Percentiles rank a stretch among this genome's conserved stretches.
phyloP scores from a whole-genome alignment of 2,888 invertebrate species.

The Idaea straminata region DNA sequence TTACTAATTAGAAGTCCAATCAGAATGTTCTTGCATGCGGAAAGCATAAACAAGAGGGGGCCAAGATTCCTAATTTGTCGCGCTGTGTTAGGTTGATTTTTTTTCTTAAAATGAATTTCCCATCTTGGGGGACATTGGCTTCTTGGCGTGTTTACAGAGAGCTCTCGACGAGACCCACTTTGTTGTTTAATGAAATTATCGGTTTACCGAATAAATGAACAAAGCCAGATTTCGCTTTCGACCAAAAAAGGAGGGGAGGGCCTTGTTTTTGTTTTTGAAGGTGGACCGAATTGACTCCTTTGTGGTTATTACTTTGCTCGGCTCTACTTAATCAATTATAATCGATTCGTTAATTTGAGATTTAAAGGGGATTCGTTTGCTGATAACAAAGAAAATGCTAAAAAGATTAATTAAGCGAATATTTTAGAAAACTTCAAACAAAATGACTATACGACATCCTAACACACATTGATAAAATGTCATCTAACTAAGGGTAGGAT shows the following conservation, averaged over 20 bases:
- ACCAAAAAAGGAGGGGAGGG: slow-evolving; percentile 55
- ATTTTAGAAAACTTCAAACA: slow-evolving; percentile 2
- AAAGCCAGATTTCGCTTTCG: slow-evolving; percentile 77
- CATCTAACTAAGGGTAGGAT: slow-evolving; percentile 50
- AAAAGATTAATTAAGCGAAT: slow-evolving; percentile 11
- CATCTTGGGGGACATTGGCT: slow-evolving; percentile 78
- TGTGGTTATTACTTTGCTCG: slow-evolving; percentile 60
- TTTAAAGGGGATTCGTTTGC: slow-evolving; percentile 56
- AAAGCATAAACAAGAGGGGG: slow-evolving; percentile 46
- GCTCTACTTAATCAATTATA: slow-evolving; percentile 77
- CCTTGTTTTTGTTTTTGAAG: slow-evolving; percentile 69
- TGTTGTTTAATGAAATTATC: slow-evolving; percentile 81
- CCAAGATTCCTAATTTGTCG: slow-evolving; percentile 56
- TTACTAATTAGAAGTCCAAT: slow-evolving; percentile 35
- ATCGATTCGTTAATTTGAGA: slow-evolving; percentile 75
- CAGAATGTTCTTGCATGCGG: slow-evolving; percentile 32
- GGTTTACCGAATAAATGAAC: slow-evolving; percentile 80
- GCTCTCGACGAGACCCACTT: slow-evolving; percentile 71
- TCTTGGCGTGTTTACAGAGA: slow-evolving; percentile 76
- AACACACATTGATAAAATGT: slow-evolving; percentile 27
- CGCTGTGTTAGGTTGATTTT: slow-evolving; percentile 59
- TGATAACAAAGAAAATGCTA: slow-evolving; percentile 32
- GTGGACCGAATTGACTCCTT: slow-evolving; percentile 67
- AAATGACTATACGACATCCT: background rate
- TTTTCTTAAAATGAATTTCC: slow-evolving; percentile 75